Base-by-base conservation (phyloP, 2,113 vertebrate species). In the Sisor rabdophorus region DNA sequence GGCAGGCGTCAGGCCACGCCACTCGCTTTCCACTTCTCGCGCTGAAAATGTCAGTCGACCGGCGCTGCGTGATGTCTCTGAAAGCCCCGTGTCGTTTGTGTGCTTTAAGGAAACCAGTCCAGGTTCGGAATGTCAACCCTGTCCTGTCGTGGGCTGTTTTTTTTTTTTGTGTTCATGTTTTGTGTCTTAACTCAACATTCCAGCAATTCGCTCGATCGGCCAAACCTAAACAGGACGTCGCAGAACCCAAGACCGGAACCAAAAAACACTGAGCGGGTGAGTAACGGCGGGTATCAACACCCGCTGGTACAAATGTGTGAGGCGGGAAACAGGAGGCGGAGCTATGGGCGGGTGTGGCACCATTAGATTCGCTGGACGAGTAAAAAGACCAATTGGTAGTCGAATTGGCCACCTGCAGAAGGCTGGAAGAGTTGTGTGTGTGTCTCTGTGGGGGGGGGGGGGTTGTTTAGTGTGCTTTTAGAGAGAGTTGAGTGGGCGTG, bases 171-270 rank as follows among this genome's bases (percentile, higher is more conserved):
- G 32, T 36, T 7, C 32, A 36, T 20, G 15, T 24, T 77, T 68
- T 55, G 19, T 52, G 6, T 83, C 89, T 93, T 91, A 86, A 91
- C 86, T 73, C 0, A 26, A 59, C 69, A 55, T 12, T 64, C 59
- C 88, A 99, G 96, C 95, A 97, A 82, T 99, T 97, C 87, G 97
- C 96, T 84, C 92, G 96, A 86, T 99, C 97, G 58, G 96, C 97
- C 78, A 92, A 94, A 88, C 97, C 96, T 54, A 99, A 98, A 81
- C 92, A 87, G 75, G 94, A 95, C 70, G 67, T 80, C 50, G 87
- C 80, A 0, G 94, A 95, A 0, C 3, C 81, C 16, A 92, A 87
- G 84, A 91, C 81, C 75, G 84, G 87, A 50, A 26, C 79, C 0
- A 91, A 83, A 36, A 87, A 78, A 11, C 82, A 85, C 3, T 88